Conservation (phyloP, 2,113 vertebrate genomes). For the Trachemys scripta region DNA sequence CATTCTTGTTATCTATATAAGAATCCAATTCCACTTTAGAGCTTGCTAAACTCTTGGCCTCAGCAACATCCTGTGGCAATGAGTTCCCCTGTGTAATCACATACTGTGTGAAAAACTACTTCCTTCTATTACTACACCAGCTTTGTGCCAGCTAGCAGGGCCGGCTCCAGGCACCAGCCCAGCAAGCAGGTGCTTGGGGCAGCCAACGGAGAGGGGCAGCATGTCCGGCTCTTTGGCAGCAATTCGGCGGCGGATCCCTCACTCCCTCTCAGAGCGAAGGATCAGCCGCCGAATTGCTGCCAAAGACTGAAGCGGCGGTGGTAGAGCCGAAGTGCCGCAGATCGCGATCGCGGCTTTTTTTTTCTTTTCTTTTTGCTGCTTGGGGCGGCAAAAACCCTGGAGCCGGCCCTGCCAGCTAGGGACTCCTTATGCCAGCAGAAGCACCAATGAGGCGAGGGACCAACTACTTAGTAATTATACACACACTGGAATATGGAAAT, state of each 20-base stretch:
- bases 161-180: no score
- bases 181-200: no score
- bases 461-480: background rate
- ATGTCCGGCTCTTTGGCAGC: no score
- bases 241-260: no score
- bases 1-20: background rate
- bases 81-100: constrained; percentile 5
- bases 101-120: background rate
- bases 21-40: background rate
- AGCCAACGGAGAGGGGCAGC: no score
- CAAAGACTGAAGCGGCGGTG: no score
- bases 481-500: background rate
- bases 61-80: background rate
- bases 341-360: no score
- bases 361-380: no score
- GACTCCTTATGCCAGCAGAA: background rate
- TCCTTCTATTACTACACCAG: background rate
- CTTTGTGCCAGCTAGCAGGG: background rate
- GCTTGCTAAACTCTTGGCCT: background rate
- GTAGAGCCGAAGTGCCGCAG: no score
- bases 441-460: background rate
- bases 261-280: no score
- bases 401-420: background rate
- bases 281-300: no score
- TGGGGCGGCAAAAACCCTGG: no score